Conservation (phyloP, 2,797 vertebrate species). For the Spea hammondii region DNA sequence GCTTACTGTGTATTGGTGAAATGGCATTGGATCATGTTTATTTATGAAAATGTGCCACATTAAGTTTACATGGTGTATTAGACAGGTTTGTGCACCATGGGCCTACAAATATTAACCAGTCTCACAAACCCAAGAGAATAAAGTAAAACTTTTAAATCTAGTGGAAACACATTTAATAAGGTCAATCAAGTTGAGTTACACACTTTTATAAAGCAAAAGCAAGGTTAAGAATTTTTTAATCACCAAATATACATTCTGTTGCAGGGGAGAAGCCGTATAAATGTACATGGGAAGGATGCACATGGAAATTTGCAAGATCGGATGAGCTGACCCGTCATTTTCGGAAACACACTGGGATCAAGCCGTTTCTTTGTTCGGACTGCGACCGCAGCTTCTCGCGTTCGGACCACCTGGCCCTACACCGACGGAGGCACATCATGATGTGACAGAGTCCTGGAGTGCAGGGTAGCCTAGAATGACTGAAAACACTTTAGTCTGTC, state of each 20-base stretch:
- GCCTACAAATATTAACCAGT: too few relatives aligned
- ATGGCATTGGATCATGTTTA: too few relatives aligned
- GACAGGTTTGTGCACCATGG: too few relatives aligned
- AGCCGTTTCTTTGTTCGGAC: conserved; percentile 92
- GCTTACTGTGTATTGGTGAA: too few relatives aligned
- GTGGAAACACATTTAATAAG: too few relatives aligned
- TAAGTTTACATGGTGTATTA: too few relatives aligned
- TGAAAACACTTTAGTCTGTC: conserved; percentile 9
- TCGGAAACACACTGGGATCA: conserved; percentile 96
- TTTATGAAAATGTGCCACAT: too few relatives aligned
- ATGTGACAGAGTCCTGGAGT: conserved; percentile 74
- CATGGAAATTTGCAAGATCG: conserved; percentile 94
- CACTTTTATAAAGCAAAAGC: too few relatives aligned
- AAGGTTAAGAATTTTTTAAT: too few relatives aligned
- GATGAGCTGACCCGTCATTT: conserved; percentile 94
- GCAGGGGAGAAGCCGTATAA: conserved; percentile 96
- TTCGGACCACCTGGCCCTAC: conserved; percentile 93
- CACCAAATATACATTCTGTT: not conserved
- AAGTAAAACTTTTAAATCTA: too few relatives aligned
- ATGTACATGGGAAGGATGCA: conserved; percentile 96
- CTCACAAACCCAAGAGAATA: too few relatives aligned
- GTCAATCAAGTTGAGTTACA: too few relatives aligned
- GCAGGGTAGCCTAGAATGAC: not conserved
- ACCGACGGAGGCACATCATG: conserved; percentile 91
- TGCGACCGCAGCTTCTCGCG: conserved; percentile 96